Conservation (phyloP, 2,113 vertebrate species). For the Aegotheles bennettii region DNA sequence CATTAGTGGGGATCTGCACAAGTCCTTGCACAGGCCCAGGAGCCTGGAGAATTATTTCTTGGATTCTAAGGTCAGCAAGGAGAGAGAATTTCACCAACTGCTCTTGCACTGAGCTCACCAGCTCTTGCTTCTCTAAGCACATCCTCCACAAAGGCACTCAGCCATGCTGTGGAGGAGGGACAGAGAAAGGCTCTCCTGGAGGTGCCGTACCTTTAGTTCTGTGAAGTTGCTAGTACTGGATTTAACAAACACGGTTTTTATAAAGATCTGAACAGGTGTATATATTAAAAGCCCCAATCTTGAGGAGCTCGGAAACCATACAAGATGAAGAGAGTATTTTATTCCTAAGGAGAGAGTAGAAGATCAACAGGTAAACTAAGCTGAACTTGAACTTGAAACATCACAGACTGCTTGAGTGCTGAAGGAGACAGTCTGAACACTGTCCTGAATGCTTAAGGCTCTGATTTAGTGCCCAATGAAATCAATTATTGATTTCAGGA, state of each 20-base stretch:
- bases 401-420: not conserved
- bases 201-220: fast-evolving
- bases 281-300: not conserved
- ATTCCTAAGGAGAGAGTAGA: not conserved
- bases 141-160: not conserved
- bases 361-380: not conserved
- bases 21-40: not conserved
- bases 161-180: not conserved
- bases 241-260: not conserved
- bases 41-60: not conserved
- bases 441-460: not conserved
- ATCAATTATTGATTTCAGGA: slow-evolving; percentile 41
- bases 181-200: not conserved
- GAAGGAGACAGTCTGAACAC: not conserved
- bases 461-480: not conserved
- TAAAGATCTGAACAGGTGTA: not conserved
- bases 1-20: not conserved
- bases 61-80: not conserved
- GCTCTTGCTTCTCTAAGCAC: not conserved
- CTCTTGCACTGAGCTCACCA: not conserved
- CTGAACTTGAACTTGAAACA: not conserved
- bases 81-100: not conserved
- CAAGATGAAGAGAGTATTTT: not conserved
- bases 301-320: not conserved
- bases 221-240: not conserved